Conservation (phyloP, 2,797 vertebrate species). For the Moxostoma hubbsi region DNA sequence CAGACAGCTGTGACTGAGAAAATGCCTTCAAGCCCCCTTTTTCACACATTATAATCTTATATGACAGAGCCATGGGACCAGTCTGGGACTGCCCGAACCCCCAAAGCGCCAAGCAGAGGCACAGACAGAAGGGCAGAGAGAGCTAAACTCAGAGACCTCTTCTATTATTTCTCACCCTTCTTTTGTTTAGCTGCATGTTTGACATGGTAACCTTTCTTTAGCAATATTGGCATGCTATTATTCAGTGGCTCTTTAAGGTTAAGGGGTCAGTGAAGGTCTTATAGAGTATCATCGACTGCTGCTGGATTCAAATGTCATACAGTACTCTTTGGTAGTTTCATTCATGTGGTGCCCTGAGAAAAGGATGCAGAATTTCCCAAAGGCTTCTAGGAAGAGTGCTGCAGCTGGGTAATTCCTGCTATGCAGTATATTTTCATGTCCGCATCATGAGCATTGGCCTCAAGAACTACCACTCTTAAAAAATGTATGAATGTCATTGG, state of each 20-base stretch:
- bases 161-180: neutral
- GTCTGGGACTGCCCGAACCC: conserved; percentile 20
- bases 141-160: neutral
- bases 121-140: conserved; percentile 12
- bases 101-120: conserved; percentile 6
- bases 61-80: conserved; percentile 48
- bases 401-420: no score
- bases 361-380: neutral
- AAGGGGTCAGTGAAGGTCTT: conserved; percentile 20
- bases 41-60: conserved; percentile 47
- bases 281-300: conserved; percentile 21
- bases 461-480: no score
- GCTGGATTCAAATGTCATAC: conserved; percentile 12
- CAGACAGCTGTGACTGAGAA: conserved; percentile 45
- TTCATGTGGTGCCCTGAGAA: neutral
- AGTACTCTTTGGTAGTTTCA: neutral
- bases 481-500: no score
- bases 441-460: no score
- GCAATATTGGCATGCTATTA: conserved; percentile 20
- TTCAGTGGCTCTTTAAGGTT: neutral
- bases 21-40: conserved; percentile 33
- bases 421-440: no score
- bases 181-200: conserved; percentile 13
- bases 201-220: conserved; percentile 9
- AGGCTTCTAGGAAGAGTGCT: neutral